These are phyloP conservation scores for Schizothorax lantsangensis DNA, from an alignment of 2,797 vertebrate genomes.

Conservation along the genomic window DNA sequence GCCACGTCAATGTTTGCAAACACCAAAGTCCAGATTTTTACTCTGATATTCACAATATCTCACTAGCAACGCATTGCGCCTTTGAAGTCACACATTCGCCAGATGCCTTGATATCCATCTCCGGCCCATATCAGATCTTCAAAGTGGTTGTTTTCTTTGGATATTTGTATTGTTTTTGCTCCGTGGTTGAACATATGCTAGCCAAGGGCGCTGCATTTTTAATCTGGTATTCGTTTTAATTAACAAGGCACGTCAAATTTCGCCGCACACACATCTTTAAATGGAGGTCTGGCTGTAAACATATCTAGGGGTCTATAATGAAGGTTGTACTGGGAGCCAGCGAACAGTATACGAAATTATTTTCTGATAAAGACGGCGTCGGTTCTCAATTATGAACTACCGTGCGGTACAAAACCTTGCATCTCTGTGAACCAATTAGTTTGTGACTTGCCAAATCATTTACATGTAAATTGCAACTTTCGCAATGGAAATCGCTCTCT, in stretches of 20 bases:
- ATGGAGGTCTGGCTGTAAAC: slow-evolving; percentile 50
- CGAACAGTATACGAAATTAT: slow-evolving; percentile 37
- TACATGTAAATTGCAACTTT: slow-evolving; percentile 44
- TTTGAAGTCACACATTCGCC: slow-evolving; percentile 29
- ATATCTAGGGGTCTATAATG: slow-evolving; percentile 35
- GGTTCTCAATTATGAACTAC: slow-evolving; percentile 48
- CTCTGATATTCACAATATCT: slow-evolving; percentile 4
- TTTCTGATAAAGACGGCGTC: slow-evolving; percentile 52
- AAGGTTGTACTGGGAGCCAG: slow-evolving; percentile 3
- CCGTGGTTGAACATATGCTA: slow-evolving; percentile 36
- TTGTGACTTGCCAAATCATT: slow-evolving; percentile 39
- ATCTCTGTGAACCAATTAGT: slow-evolving; percentile 26
- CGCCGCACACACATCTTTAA: slow-evolving; percentile 4
- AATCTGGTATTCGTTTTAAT: slow-evolving; percentile 54
- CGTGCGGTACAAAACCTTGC: neutral
- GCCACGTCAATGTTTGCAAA: neutral
- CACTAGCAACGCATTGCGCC: neutral
- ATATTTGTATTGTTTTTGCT: slow-evolving; percentile 45
- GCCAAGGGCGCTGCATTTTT: slow-evolving; percentile 49
- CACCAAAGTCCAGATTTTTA: slow-evolving; percentile 3
- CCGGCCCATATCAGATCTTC: slow-evolving; percentile 10
- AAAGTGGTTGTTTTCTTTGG: slow-evolving; percentile 30
- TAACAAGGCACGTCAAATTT: slow-evolving; percentile 48
- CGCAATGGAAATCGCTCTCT: slow-evolving; percentile 5
- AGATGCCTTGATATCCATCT: slow-evolving; percentile 30